Base-by-base conservation (phyloP, 2,888 invertebrate species). In the Congeria kusceri region DNA sequence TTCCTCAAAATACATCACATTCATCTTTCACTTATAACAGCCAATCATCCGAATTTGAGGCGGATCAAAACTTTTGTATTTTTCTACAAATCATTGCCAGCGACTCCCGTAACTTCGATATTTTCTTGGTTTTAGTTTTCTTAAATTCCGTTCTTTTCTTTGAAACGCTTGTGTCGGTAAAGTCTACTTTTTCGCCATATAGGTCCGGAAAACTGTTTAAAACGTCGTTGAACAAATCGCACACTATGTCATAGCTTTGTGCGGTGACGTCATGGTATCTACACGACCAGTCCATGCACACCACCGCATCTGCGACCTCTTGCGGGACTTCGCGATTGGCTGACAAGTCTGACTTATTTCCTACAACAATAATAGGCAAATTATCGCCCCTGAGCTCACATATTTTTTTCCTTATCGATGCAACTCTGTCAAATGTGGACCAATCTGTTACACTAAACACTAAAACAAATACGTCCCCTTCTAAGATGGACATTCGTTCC, bases 291-390 rank as follows among this genome's bases (percentile, higher is more conserved):
- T 80, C 80, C 39, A 80, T 4, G 96, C 96, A 2, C 7, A 97
- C 97, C 28, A 97, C 84, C 13, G 90, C 88, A 75, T 92, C 93
- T 7, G 97, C 97, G 81, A 96, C 96, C 87, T 96, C 96, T 81
- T 96, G 96, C 53, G 92, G 85, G 27, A 86, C 83, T 11, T 91
- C 81, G 27, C 80, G 71, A 27, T 84, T 70, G 13, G 74, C 63
- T 15, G 64, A 67, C 18, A 89, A 73, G 79, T 92, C 91, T 0
- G 86, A 72, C 75, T 91, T 91, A 77, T 92, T 92, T n/a, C 88
- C 91, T 18, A 91, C 90, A 23, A 91, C 85, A 15, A 91, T 88
- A 20, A 89, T 88, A 20, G 88, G 87, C 4, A 86, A 86, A 28
- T 86, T 83, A 7, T 67, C 56, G 44, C 81, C 80, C 58, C 87